Base-by-base conservation (phyloP, 2,113 vertebrate genomes). In the Oreochromis aureus region DNA sequence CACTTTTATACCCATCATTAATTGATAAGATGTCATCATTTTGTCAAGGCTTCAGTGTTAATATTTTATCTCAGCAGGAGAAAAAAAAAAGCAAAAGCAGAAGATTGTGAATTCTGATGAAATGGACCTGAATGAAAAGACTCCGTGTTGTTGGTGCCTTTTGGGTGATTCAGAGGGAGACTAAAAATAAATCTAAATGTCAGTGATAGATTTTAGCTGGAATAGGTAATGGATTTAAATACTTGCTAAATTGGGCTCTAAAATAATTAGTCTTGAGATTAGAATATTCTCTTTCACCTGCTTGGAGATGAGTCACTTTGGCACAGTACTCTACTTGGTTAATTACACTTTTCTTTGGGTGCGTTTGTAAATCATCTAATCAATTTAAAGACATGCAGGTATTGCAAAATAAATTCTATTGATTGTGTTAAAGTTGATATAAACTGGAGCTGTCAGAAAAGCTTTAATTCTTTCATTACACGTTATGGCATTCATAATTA, bases 1-100 rank as follows among this genome's bases (percentile, higher is more conserved):
- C 92, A 89, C 85, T 89, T 90, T 93, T 80, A 85, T 89, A 88
- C 63, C 83, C 87, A 93, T 96, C 88, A 95, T 94, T 95, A 90
- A 95, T 94, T 92, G 89, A 95, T 92, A 89, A 90, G 84, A 86
- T 90, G 91, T 93, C 92, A 92, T 94, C 84, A 90, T 92, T 94
- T 93, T 90, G 90, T 94, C 93, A 91, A 82, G 51, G 32, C 63
- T 83, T 85, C 81, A 55, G 56, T 4, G 22, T 96, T 91, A 92
- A 95, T 96, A 94, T 94, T 95, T 94, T 41, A 96, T 93, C 53
- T 7, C 1, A 3, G 53, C 18, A 13, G 27, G 46, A 7, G 3
- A n/a, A 56, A 54, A 79, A 79, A 55, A 63, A 78, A 82, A n/a
- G 27, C 11, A 86, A 54, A 82, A 48, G 85, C 71, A 82, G 87